Base-by-base conservation (phyloP, 2,797 vertebrate genomes). In the Etheostoma nigrum region DNA sequence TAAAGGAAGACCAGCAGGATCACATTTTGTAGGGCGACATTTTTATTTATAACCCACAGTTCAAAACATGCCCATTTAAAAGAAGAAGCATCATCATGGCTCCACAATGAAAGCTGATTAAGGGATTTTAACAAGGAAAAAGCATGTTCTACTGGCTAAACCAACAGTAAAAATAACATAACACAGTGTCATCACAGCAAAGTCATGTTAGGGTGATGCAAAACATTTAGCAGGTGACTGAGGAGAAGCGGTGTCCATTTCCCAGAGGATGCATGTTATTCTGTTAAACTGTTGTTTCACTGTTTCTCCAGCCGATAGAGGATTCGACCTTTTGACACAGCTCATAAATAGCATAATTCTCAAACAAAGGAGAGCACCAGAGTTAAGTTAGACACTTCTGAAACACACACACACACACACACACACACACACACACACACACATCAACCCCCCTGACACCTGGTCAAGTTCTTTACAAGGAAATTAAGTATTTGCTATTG, bases 241-340 rank as follows among this genome's bases (percentile, higher is more conserved):
- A 78, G 75, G 79, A 79, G 78, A 78, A 65, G 73, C 14, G 3
- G 55, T 30, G 83, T 88, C 67, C 65, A 53, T 75, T 79, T 82
- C 86, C 89, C 72, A 42, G 66, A 65, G 82, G 72, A 76, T 13
- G 70, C 25, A 5, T 63, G 40, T 63, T 77, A 36, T 65, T 67
- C 78, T 58, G 74, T 82, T 82, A 62, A 87, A 90, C 76, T n/a
- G 16, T 84, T 49, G 75, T 86, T 86, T 79, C 71, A 47, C 40
- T 87, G 83, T 88, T 87, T 78, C 85, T 87, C 77, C 59, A 67
- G 77, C 73, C 47, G 44, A 82, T 72, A 27, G 81, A 86, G 78
- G 79, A 88, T 81, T 52, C 92, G 92, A 94, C 94, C 93, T 94
- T 94, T 94, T 58, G 83, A 86, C 90, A 89, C 65, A 2, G 54